These are phyloP conservation scores for Magallana ariakensis DNA, from an alignment of 1,140 invertebrate genomes.

Conservation along the genomic window DNA sequence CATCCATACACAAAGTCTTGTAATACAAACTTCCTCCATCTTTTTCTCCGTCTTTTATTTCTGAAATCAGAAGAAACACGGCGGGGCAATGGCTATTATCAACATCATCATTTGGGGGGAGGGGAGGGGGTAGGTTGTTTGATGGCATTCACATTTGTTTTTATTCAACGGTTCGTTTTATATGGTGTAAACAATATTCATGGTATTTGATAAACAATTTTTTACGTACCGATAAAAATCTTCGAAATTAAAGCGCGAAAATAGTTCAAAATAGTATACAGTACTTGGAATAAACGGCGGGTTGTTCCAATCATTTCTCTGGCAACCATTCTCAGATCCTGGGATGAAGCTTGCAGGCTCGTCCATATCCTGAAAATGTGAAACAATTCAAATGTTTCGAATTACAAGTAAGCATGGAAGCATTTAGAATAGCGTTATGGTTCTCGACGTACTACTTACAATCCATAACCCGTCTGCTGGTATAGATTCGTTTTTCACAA, in stretches of 20 bases:
- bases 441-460: slow-evolving; percentile 69
- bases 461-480: slow-evolving; percentile 85
- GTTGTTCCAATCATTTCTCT: slow-evolving; percentile 81
- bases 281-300: slow-evolving; percentile 79
- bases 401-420: slow-evolving; percentile 39
- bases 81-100: too few relatives aligned
- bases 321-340: slow-evolving; percentile 81
- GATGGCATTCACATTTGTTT: too few relatives aligned
- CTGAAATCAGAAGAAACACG: slow-evolving; percentile 39
- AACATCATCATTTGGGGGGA: too few relatives aligned
- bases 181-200: too few relatives aligned
- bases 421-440: slow-evolving; percentile 61
- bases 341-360: slow-evolving; percentile 90
- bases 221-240: too few relatives aligned
- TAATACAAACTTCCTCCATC: slow-evolving; percentile 62
- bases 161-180: too few relatives aligned
- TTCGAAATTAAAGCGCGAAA: too few relatives aligned
- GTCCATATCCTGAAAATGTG: slow-evolving; percentile 83
- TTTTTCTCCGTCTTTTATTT: slow-evolving; percentile 54
- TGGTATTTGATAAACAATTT: too few relatives aligned
- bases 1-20: slow-evolving; percentile 74
- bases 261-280: too few relatives aligned
- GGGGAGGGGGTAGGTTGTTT: too few relatives aligned
- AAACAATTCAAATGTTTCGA: slow-evolving; percentile 6
- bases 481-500: slow-evolving; percentile 74